Evolutionary conservation across 2,888 invertebrate species (phyloP).

Genomic region (Antheraea assamensis): DNA sequence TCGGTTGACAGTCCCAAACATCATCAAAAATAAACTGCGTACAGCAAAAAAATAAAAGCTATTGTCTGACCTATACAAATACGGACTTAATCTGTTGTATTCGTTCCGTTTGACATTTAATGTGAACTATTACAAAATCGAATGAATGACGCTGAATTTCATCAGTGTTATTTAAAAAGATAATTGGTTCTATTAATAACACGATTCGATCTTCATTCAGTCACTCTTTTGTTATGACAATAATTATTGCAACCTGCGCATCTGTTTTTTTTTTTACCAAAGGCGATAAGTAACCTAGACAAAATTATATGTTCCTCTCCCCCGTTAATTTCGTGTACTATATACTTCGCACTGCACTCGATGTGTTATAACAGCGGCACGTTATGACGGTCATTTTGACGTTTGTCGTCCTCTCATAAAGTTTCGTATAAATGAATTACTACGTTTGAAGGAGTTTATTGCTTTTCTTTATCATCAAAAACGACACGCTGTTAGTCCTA

Average conservation of each 20-base stretch:
- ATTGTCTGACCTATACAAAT: conserved; percentile 5
- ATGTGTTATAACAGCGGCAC: too few relatives aligned
- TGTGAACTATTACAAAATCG: conserved; percentile 9
- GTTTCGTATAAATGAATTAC: too few relatives aligned
- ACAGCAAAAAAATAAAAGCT: neutral
- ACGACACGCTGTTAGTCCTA: too few relatives aligned
- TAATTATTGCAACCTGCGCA: neutral
- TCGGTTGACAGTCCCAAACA: neutral
- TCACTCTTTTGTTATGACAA: neutral
- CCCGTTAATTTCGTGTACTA: too few relatives aligned
- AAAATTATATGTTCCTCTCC: neutral
- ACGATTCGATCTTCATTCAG: neutral
- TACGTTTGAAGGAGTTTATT: too few relatives aligned
- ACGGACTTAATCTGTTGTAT: conserved; percentile 1
- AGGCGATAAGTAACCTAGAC: neutral
- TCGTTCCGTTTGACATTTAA: conserved; percentile 12
- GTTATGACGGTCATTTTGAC: too few relatives aligned
- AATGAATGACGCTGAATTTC: neutral
- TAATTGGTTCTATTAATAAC: neutral
- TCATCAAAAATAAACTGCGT: neutral
- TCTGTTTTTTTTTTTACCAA: neutral
- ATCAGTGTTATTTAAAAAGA: neutral
- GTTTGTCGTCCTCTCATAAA: too few relatives aligned
- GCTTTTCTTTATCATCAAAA: too few relatives aligned
- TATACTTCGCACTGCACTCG: too few relatives aligned